Conservation (phyloP, 2,888 invertebrate species). For the Nomada ruficornis region DNA sequence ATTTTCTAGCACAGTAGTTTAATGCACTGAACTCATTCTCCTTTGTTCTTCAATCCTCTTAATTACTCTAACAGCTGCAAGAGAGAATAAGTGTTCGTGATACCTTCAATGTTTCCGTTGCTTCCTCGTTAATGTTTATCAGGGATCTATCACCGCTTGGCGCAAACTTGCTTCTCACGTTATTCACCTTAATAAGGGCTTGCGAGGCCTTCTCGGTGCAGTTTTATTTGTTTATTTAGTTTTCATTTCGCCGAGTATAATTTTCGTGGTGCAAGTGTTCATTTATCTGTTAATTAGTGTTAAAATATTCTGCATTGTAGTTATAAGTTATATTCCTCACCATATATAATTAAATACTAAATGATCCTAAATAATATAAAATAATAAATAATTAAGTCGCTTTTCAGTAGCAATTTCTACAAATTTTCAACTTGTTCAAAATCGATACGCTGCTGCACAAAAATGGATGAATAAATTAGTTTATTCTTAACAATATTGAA, state of each 20-base stretch:
- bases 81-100: conserved; percentile 20
- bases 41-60: conserved; percentile 19
- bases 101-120: conserved; percentile 40
- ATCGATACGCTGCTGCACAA: too few species aligned
- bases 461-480: too few species aligned
- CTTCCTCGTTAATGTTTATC: conserved; percentile 36
- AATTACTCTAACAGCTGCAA: conserved; percentile 9
- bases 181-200: conserved; percentile 36
- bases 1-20: background rate
- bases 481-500: too few species aligned
- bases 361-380: too few species aligned
- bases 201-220: background rate
- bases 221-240: background rate
- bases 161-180: conserved; percentile 28
- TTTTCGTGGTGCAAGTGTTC: background rate
- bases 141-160: conserved; percentile 8
- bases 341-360: too few species aligned
- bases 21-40: background rate
- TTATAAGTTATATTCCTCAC: too few species aligned
- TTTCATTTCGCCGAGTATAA: background rate
- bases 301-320: too few species aligned
- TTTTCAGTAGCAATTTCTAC: too few species aligned
- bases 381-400: too few species aligned
- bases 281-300: background rate
- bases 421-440: too few species aligned